Percentiles rank a stretch among this genome's conserved stretches.
Conservation (phyloP, 2,888 invertebrate species). For the Cosmia trapezina region DNA sequence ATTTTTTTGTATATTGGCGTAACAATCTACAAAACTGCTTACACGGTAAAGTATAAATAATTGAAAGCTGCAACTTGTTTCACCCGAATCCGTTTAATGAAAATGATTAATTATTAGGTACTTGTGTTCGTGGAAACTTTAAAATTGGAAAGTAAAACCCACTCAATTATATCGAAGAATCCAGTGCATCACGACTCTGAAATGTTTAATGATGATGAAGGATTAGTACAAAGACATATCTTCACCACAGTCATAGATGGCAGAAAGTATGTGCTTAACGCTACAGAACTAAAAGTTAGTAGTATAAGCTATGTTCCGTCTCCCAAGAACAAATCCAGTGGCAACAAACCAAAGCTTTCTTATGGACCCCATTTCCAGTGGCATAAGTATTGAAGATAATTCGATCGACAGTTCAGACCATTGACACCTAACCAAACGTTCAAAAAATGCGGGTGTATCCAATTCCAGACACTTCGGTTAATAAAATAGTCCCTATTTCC, state of each 20-base stretch:
- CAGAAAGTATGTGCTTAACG: not conserved
- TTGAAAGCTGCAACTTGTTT: not conserved
- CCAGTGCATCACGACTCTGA: no score
- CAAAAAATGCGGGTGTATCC: conserved; percentile 60
- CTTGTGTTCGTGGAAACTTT: not conserved
- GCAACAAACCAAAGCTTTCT: not conserved
- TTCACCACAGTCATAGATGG: not conserved
- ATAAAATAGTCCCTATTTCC: conserved; percentile 50
- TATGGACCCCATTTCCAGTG: not conserved
- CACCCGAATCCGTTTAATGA: not conserved
- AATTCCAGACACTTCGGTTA: conserved; percentile 43
- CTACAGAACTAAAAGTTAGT: not conserved
- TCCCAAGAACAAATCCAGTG: not conserved
- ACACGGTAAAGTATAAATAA: not conserved
- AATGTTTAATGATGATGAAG: not conserved
- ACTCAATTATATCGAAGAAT: not conserved
- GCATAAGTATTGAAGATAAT: conserved; percentile 19
- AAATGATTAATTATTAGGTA: not conserved
- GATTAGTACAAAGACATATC: not conserved
- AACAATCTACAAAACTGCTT: conserved; percentile 6
- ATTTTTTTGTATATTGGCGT: conserved; percentile 36
- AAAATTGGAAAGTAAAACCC: not conserved
- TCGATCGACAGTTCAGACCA: conserved; percentile 9
- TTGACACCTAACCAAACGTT: conserved; percentile 4
- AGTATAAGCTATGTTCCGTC: not conserved